Base-by-base conservation (phyloP, 2,113 vertebrate genomes). In the Rhegmatorhina hoffmannsi region DNA sequence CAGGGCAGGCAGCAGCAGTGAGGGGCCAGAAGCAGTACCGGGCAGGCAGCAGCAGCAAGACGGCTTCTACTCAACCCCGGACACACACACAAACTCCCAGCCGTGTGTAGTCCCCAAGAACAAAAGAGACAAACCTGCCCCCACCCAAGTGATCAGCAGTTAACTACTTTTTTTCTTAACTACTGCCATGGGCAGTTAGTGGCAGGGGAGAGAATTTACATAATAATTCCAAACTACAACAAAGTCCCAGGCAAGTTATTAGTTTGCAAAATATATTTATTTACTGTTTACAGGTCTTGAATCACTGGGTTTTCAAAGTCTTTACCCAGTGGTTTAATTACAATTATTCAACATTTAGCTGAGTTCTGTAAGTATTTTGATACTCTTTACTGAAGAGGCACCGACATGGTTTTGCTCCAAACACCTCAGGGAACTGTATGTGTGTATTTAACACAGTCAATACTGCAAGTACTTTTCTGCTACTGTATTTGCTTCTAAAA, bases 361-460 rank as follows among this genome's bases (percentile, higher is more conserved):
- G 49, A 66, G 17, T 74, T 17, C 21, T 53, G 24, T 47, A 63
- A 83, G 36, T 60, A 80, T 43, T n/a, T 75, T 46, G 24, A 31
- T 10, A 49, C 2, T 31, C 17, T 80, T 84, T 36, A 55, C 31
- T 0, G 0, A 79, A 86, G 55, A 69, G 31, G 11, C 17, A 70
- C 11, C 0, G 0, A n/a, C 16, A 10, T 6, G 52, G 13, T 49
- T 77, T 33, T 64, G 11, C n/a, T 63, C 14, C 49, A 73, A 84
- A 62, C 10, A 86, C n/a, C 7, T 80, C 53, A 47, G 83, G 72
- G 46, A 84, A 38, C 49, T 43, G 11, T 49, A 21, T 13, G 18
- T 55, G 8, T 18, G 9, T 63, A 50, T 75, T 60, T 78, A 63
- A 75, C 7, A 17, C 13, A 68, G 43, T 14, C 21, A 52, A 58